Conservation (phyloP, 2,113 vertebrate species). For the Pagrus major region DNA sequence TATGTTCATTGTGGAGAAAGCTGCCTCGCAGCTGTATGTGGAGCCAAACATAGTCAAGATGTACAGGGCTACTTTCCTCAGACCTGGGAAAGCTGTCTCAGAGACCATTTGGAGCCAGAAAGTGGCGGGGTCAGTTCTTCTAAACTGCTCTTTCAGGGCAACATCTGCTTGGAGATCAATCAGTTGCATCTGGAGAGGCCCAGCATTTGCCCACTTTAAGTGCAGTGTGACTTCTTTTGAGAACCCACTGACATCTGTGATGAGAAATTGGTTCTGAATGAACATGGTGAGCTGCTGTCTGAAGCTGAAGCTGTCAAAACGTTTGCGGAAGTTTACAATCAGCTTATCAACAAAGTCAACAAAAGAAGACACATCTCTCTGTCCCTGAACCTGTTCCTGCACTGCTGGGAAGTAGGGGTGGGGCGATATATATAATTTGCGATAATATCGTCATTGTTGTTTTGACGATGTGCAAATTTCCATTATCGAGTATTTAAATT, state of each 20-base stretch:
- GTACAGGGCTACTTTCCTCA: conserved; percentile 2
- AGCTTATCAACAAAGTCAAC: too few relatives aligned
- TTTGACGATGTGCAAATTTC: too few relatives aligned
- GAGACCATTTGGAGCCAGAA: too few relatives aligned
- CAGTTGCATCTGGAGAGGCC: conserved; percentile 1
- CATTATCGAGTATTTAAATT: too few relatives aligned
- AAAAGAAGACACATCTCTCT: too few relatives aligned
- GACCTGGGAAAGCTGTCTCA: too few relatives aligned
- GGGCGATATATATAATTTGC: too few relatives aligned
- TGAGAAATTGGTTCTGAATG: conserved; percentile 22
- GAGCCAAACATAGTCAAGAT: conserved; percentile 17
- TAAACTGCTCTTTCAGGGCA: background rate
- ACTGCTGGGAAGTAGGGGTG: too few relatives aligned
- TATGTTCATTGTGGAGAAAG: conserved; percentile 22
- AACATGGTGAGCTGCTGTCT: conserved; percentile 14
- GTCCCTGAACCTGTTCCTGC: too few relatives aligned
- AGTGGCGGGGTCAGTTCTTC: background rate
- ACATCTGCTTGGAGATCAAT: conserved; percentile 13
- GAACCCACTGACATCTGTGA: conserved; percentile 16
- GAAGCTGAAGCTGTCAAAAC: conserved; percentile 26
- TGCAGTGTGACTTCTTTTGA: conserved; percentile 1
- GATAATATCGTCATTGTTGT: too few relatives aligned
- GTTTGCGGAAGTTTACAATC: background rate
- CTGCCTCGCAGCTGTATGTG: conserved; percentile 11
- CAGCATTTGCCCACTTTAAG: conserved; percentile 1